Conservation (phyloP, 1,140 invertebrate species). For the Papilio polytes region DNA sequence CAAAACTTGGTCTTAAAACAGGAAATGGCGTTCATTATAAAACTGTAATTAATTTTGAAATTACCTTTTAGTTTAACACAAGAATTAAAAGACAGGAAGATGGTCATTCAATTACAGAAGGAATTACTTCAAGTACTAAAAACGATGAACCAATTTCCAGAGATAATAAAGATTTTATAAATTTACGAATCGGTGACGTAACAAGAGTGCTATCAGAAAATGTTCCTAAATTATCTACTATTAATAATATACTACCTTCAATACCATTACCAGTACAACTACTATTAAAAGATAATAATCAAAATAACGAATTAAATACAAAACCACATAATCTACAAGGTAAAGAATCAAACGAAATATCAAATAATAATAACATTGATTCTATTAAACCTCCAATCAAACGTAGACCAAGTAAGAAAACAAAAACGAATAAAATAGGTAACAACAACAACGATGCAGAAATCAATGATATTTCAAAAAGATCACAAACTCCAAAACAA, state of each 20-base stretch:
- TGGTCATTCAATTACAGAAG: neutral
- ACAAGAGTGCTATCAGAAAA: neutral
- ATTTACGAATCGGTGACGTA: neutral
- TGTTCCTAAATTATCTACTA: conserved; percentile 4
- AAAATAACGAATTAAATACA: neutral
- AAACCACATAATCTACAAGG: neutral
- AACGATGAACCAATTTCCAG: neutral
- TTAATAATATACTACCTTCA: conserved; percentile 7
- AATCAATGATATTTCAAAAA: neutral
- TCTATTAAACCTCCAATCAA: neutral
- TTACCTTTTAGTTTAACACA: neutral
- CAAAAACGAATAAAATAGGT: neutral
- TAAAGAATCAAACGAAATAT: neutral
- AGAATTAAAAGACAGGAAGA: neutral
- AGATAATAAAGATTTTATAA: conserved; percentile 4
- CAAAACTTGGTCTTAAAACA: neutral
- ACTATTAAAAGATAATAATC: neutral
- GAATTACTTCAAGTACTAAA: neutral
- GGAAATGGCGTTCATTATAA: neutral
- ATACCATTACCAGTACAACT: neutral
- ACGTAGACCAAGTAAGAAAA: conserved; percentile 4
- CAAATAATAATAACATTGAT: neutral
- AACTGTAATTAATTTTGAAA: neutral
- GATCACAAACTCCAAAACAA: neutral
- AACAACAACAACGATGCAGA: neutral